Base-by-base conservation (phyloP, 2,797 vertebrate genomes). In the Bovichtus variegatus region DNA sequence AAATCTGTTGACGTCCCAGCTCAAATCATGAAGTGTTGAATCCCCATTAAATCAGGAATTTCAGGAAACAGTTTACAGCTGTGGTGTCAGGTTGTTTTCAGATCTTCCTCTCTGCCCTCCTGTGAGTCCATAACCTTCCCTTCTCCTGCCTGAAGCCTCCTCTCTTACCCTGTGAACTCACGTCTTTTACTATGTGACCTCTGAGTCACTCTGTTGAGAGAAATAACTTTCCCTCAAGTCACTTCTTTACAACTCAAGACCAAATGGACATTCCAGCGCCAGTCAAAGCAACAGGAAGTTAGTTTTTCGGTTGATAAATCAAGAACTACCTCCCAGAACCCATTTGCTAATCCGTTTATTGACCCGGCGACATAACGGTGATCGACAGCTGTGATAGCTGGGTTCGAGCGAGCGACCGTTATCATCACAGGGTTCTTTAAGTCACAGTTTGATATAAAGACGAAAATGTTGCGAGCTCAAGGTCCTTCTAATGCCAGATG, bases 401-500 rank as follows among this genome's bases (percentile, higher is more conserved):
- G 63, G 49, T 80, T 76, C 55, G 75, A 79, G 76, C 65, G 41
- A 59, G 53, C 85, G 81, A 68, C 68, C 13, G 31, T 87, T 81
- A 87, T 86, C 77, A 82, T 87, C 81, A 77, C 53, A 71, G 49
- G 51, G 15, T n/a, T 75, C 79, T 90, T 90, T 89, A 91, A 91
- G 77, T 40, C 38, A 29, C 23, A 74, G 67, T 54, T 55, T 72
- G 40, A 87, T 89, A 88, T 82, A 79, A 88, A 71, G 70, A 74
- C 19, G 29, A 46, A 86, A 91, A 87, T 82, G 66, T 91, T 71
- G 68, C 62, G 57, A 78, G 27, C 74, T 87, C 65, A 75, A 80
- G 83, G 80, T 83, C 82, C 41, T 21, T 65, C 64, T 78, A 50
- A 72, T 80, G 76, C 87, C 89, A 92, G 85, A 91, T 93, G 88